Percentiles rank a stretch among this genome's conserved stretches.
These are phyloP conservation scores for Spisula solida DNA, from an alignment of 2,888 invertebrate species.

Conservation along the genomic window DNA sequence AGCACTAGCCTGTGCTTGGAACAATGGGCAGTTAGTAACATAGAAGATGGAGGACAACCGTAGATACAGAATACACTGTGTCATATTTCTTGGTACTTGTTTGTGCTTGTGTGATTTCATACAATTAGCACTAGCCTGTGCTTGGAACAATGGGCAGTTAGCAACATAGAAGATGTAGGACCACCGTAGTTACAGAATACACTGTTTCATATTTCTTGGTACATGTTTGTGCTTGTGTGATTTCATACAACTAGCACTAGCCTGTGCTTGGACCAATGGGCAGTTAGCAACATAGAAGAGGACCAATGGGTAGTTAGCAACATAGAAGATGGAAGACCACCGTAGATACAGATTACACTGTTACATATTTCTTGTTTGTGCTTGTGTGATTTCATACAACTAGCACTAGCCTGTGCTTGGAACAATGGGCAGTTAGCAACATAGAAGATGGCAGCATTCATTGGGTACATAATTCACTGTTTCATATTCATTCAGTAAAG, in stretches of 20 bases:
- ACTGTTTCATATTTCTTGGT: constrained; percentile 1
- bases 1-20: constrained; percentile 18
- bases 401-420: constrained; percentile 40
- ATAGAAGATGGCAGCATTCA: background rate
- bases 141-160: constrained; percentile 3
- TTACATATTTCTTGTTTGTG: constrained; percentile 34
- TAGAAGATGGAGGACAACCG: background rate
- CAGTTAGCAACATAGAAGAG: background rate
- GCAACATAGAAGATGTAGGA: background rate
- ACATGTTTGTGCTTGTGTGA: constrained; percentile 2
- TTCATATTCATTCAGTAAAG: constrained; percentile 39
- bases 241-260: constrained; percentile 14
- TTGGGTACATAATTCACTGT: background rate
- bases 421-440: constrained; percentile 20
- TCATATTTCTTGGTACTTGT: constrained; percentile 7
- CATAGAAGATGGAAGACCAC: background rate
- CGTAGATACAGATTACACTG: background rate
- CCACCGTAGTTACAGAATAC: background rate
- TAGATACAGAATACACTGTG: background rate
- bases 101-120: background rate
- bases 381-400: constrained; percentile 29
- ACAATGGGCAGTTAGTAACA: background rate
- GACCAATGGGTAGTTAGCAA: background rate
- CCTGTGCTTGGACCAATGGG: background rate
- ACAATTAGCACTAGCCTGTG: constrained; percentile 7